These are phyloP conservation scores for Bungarus multicinctus DNA, from an alignment of 2,113 vertebrate species.

Conservation along the genomic window DNA sequence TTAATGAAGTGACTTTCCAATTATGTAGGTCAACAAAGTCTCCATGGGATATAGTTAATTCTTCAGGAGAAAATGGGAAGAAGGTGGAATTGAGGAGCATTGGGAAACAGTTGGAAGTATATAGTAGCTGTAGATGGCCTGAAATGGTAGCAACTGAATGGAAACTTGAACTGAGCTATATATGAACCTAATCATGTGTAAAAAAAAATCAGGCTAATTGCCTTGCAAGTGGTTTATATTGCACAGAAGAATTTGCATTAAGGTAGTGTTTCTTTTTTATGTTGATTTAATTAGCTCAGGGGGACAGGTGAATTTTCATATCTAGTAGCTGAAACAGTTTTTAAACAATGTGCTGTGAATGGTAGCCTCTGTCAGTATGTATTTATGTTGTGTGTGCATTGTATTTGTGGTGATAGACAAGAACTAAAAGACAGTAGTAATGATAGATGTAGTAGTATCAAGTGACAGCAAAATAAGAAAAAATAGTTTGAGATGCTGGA, in stretches of 20 bases:
- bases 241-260: background rate
- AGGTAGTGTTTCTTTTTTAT: background rate
- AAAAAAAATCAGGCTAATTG: background rate
- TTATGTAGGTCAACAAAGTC: background rate
- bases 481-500: background rate
- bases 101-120: background rate
- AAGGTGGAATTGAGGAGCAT: background rate
- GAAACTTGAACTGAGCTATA: background rate
- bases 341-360: background rate
- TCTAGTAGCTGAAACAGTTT: background rate
- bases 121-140: background rate
- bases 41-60: background rate
- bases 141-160: background rate
- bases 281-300: background rate
- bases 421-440: background rate
- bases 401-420: background rate
- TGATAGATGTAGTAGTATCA: background rate
- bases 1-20: background rate
- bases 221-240: background rate
- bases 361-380: background rate
- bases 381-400: background rate
- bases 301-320: background rate
- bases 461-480: background rate
- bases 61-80: background rate
- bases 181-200: background rate